Evolutionary conservation across 2,888 invertebrate species (phyloP).

Genomic region (Abrostola tripartita): DNA sequence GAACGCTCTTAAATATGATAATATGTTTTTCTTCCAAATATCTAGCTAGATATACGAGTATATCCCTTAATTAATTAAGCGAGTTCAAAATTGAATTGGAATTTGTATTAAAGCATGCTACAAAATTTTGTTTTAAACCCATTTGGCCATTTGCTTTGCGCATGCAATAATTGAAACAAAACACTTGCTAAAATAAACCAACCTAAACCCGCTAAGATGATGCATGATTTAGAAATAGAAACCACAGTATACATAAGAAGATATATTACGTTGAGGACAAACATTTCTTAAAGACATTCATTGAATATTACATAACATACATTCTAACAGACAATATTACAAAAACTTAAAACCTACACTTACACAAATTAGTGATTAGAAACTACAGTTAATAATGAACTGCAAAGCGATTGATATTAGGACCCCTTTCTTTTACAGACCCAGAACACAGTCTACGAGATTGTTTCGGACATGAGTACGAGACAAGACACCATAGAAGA

Average conservation of each 20-base stretch:
- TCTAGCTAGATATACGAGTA: constrained; percentile 9
- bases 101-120: constrained; percentile 46
- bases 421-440: constrained; percentile 93
- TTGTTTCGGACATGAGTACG: constrained; percentile 98
- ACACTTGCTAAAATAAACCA: constrained; percentile 25
- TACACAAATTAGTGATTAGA: constrained; percentile 69
- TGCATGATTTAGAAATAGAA: constrained; percentile 53
- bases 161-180: constrained; percentile 55
- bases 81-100: constrained; percentile 14
- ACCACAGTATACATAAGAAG: constrained; percentile 43
- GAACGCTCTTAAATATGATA: background rate
- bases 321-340: constrained; percentile 49
- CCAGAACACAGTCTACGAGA: constrained; percentile 99
- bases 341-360: constrained; percentile 60
- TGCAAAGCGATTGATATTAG: constrained; percentile 87
- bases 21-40: constrained; percentile 2
- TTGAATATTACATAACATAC: constrained; percentile 48
- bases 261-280: constrained; percentile 37
- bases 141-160: constrained; percentile 65
- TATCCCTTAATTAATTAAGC: background rate
- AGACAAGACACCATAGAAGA: constrained; percentile 98
- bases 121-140: constrained; percentile 42
- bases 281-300: constrained; percentile 41
- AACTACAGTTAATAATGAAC: constrained; percentile 78
- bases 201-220: constrained; percentile 19